Evolutionary conservation across 1,140 invertebrate species (phyloP).

Genomic region (Anadara kagoshimensis): DNA sequence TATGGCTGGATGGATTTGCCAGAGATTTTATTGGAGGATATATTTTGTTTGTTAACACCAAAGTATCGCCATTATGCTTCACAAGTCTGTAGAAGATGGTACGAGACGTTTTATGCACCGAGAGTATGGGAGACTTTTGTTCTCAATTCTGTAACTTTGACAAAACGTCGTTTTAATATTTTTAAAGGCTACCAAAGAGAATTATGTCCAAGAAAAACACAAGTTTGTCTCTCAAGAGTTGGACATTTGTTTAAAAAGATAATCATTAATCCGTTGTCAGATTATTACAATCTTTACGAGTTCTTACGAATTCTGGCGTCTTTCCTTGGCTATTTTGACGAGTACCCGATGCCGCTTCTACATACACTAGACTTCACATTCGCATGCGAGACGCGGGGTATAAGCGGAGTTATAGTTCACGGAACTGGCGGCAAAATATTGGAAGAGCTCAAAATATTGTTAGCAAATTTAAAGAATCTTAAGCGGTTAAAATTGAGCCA

Average conservation of each 20-base stretch:
- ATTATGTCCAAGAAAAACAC: constrained; percentile 57
- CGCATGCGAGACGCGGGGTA: constrained; percentile 80
- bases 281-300: constrained; percentile 89
- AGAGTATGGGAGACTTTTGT: constrained; percentile 81
- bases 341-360: constrained; percentile 66
- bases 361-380: constrained; percentile 82
- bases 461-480: constrained; percentile 81
- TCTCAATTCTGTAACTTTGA: constrained; percentile 83
- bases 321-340: constrained; percentile 59
- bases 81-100: constrained; percentile 83
- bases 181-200: constrained; percentile 82
- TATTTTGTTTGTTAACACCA: constrained; percentile 83
- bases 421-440: constrained; percentile 82
- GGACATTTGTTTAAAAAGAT: constrained; percentile 81
- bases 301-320: constrained; percentile 77
- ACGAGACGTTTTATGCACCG: constrained; percentile 83
- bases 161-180: constrained; percentile 85
- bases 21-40: constrained; percentile 85
- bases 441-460: constrained; percentile 75
- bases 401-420: constrained; percentile 75
- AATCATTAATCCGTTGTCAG: constrained; percentile 83
- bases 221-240: constrained; percentile 82
- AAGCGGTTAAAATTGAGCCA: constrained; percentile 83
- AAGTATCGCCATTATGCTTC: constrained; percentile 84
- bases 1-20: constrained; percentile 82